Evolutionary conservation across 2,888 invertebrate species (phyloP).

Genomic region (Scaptomyza tumidula): DNA sequence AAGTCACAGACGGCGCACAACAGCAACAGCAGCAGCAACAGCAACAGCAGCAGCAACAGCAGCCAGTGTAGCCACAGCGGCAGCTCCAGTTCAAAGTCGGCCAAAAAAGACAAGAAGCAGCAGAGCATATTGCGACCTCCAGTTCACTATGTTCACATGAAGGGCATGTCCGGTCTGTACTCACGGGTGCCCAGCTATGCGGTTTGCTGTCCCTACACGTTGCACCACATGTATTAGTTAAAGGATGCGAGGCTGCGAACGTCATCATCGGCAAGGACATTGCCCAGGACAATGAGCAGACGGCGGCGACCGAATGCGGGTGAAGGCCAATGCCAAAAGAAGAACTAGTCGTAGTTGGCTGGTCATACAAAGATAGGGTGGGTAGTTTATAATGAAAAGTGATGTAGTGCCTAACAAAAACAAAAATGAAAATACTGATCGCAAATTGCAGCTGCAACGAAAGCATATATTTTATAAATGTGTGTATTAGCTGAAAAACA

Average conservation of each 20-base stretch:
- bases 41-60: constrained; percentile 45
- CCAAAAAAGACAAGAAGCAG: constrained; percentile 84
- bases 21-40: constrained; percentile 47
- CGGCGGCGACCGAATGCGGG: constrained; percentile 9
- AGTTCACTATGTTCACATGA: constrained; percentile 91
- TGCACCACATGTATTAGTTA: constrained; percentile 78
- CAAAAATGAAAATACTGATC: constrained; percentile 12
- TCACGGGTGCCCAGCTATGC: constrained; percentile 90
- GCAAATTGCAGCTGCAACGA: constrained; percentile 24
- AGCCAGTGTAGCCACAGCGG: constrained; percentile 85
- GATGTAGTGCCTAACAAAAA: constrained; percentile 77
- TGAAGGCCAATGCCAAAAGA: constrained; percentile 36
- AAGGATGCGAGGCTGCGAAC: background rate
- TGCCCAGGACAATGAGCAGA: constrained; percentile 28
- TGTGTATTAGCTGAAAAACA: constrained; percentile 32
- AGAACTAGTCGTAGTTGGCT: constrained; percentile 22
- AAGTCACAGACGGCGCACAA: constrained; percentile 61
- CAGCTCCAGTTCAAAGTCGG: constrained; percentile 51
- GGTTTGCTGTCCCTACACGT: constrained; percentile 81
- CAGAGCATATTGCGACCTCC: constrained; percentile 92
- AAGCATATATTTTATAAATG: constrained; percentile 76
- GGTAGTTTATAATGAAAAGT: constrained; percentile 68
- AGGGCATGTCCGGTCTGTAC: constrained; percentile 92
- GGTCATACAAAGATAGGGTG: constrained; percentile 9
- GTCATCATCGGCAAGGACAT: constrained; percentile 19